Evolutionary conservation across 2,113 vertebrate genomes (phyloP).

Genomic region (Myanophis thanlyinensis): DNA sequence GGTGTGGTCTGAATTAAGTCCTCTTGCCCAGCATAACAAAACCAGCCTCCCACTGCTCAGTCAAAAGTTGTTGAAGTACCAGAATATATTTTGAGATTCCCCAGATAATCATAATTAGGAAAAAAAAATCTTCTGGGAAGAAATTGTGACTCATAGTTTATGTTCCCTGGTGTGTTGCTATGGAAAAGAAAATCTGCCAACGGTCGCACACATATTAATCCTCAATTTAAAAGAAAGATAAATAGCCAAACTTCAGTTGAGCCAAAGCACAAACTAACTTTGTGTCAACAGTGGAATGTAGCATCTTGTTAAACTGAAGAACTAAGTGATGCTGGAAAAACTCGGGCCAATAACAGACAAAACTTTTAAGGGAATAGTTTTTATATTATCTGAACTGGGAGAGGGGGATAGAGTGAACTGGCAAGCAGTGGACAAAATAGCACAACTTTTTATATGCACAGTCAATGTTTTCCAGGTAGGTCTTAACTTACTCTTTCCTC

Average conservation of each 20-base stretch:
- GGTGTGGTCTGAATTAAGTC: not conserved
- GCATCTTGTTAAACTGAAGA: slow-evolving; percentile 45
- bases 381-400: not conserved
- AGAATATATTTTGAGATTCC: slow-evolving; percentile 66
- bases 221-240: slow-evolving; percentile 63
- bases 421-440: slow-evolving; percentile 22
- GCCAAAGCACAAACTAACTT: slow-evolving; percentile 52
- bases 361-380: not conserved
- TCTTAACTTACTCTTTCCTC: not conserved
- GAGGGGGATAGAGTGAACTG: not conserved
- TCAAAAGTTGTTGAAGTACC: slow-evolving; percentile 56
- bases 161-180: slow-evolving; percentile 66
- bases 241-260: slow-evolving; percentile 56
- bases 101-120: slow-evolving; percentile 69
- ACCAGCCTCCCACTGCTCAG: slow-evolving; percentile 47
- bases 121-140: slow-evolving; percentile 50
- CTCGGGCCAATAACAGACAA: slow-evolving; percentile 5
- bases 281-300: slow-evolving; percentile 37
- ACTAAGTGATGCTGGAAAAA: slow-evolving; percentile 20
- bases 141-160: slow-evolving; percentile 70
- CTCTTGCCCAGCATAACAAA: not conserved
- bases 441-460: not conserved
- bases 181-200: slow-evolving; percentile 63
- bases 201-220: slow-evolving; percentile 55
- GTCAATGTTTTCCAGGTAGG: not conserved